Base-by-base conservation (phyloP, 2,888 invertebrate species). In the Oxyscelio sp. region DNA sequence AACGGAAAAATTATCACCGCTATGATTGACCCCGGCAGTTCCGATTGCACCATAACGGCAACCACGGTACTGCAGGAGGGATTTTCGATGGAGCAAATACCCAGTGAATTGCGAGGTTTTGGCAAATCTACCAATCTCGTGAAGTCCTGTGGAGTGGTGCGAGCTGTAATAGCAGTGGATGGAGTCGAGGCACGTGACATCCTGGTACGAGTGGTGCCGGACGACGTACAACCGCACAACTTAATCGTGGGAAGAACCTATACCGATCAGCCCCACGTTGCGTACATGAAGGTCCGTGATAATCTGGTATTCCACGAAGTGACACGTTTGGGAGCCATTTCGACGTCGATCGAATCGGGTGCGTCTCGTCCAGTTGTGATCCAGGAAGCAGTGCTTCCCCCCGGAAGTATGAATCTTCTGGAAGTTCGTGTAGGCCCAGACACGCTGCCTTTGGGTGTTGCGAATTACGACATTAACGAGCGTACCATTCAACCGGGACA, bases 241-340 rank as follows among this genome's bases (percentile, higher is more conserved):
- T 13, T 89, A 15, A 65, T 88, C 19, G 73, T 89, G 5, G 87
- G 89, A 4, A 65, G 88, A 19, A 85, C 84, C 0, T 88, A 73
- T 17, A 87, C 81, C 4, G 88, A 87, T 5, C 21, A 77, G 27
- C 58, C 82, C 5, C 75, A 86, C 19, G 59, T 88, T 5, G 66
- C 68, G 1, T 83, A 82, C 17, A 52, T 40, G n/a, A 68, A 68
- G 17, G n/a, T 11, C 15, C 22, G 22, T 8, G 54, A 68, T 31
- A 5, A 52, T 3, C 21, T 68, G 22, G 19, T 22, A n/a, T 27
- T 27, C 27, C 27, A 27, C 6, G 27, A 27, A 6, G 27, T 4
- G 27, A 4, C 27, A 4, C 27, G 27, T 4, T 6, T 27, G 27
- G 27, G 27, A 27, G 3, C 27, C 6, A 27, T 27, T 27, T 27